Evolutionary conservation across 2,888 invertebrate species (phyloP).

Genomic region (Steinernema carpocapsae): DNA sequence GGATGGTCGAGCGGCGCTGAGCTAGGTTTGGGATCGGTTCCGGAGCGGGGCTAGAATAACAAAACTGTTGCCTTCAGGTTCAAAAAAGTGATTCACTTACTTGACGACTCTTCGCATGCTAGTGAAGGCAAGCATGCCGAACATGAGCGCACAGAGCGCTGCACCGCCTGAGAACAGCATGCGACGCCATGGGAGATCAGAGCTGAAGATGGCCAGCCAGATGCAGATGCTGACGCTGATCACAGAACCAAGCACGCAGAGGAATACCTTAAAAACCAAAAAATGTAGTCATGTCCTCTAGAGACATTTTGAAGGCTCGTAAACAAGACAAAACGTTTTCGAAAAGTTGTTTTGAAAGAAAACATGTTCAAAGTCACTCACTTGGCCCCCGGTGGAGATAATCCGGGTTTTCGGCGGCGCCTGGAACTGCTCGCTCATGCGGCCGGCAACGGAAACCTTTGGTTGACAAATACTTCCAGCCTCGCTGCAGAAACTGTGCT

Average conservation of each 20-base stretch:
- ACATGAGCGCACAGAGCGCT: constrained; percentile 57
- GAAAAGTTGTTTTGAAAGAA: neutral
- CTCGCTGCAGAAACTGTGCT: constrained; percentile 32
- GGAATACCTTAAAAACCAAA: constrained; percentile 47
- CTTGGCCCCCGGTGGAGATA: constrained; percentile 31
- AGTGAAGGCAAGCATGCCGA: constrained; percentile 56
- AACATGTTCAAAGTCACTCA: neutral
- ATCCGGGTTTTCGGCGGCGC: constrained; percentile 19
- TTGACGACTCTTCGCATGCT: constrained; percentile 50
- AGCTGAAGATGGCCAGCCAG: constrained; percentile 55
- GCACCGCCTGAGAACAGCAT: constrained; percentile 54
- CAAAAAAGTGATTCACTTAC: constrained; percentile 40
- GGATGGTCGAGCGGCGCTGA: constrained; percentile 17
- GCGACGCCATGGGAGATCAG: constrained; percentile 51
- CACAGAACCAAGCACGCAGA: constrained; percentile 58
- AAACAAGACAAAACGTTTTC: no score
- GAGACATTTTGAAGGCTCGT: no score
- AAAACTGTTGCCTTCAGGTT: neutral
- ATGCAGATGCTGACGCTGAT: constrained; percentile 56
- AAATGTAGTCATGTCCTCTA: no score
- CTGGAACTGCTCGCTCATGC: constrained; percentile 35
- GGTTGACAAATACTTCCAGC: constrained; percentile 22
- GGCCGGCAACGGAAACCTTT: constrained; percentile 20
- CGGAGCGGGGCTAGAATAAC: neutral
- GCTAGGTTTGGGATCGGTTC: constrained; percentile 22